These are phyloP conservation scores for Sericinus montela DNA, from an alignment of 2,888 invertebrate species.

Conservation along the genomic window DNA sequence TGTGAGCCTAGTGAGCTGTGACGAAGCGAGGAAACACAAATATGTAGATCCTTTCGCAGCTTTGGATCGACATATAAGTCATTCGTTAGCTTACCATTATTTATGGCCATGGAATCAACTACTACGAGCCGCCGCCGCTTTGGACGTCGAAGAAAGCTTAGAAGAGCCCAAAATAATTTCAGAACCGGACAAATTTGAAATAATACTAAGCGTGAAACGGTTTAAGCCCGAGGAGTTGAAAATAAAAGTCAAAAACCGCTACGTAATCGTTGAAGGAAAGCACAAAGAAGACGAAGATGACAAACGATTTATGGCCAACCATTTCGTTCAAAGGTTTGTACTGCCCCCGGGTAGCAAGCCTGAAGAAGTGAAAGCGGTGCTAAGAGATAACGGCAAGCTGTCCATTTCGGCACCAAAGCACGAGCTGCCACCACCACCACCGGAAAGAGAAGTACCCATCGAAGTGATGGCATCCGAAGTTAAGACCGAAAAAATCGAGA, in stretches of 20 bases:
- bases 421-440: conserved; percentile 59
- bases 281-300: conserved; percentile 50
- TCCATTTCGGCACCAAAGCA: conserved; percentile 60
- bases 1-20: conserved; percentile 37
- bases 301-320: conserved; percentile 53
- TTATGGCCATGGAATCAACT: conserved; percentile 70
- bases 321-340: conserved; percentile 63
- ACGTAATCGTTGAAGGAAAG: conserved; percentile 61
- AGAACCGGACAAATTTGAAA: conserved; percentile 49
- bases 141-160: conserved; percentile 48
- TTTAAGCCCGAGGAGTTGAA: conserved; percentile 64
- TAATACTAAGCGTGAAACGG: conserved; percentile 54
- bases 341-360: conserved; percentile 57
- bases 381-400: conserved; percentile 55
- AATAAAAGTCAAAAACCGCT: conserved; percentile 63
- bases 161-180: conserved; percentile 63
- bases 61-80: conserved; percentile 57
- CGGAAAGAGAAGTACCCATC: conserved; percentile 62
- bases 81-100: conserved; percentile 57
- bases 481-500: conserved; percentile 33
- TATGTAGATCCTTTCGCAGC: conserved; percentile 56
- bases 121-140: conserved; percentile 51
- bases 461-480: conserved; percentile 45
- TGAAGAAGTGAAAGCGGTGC: conserved; percentile 62
- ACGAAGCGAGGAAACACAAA: conserved; percentile 39